Conservation (phyloP, 2,797 vertebrate genomes). For the Labroides dimidiatus region DNA sequence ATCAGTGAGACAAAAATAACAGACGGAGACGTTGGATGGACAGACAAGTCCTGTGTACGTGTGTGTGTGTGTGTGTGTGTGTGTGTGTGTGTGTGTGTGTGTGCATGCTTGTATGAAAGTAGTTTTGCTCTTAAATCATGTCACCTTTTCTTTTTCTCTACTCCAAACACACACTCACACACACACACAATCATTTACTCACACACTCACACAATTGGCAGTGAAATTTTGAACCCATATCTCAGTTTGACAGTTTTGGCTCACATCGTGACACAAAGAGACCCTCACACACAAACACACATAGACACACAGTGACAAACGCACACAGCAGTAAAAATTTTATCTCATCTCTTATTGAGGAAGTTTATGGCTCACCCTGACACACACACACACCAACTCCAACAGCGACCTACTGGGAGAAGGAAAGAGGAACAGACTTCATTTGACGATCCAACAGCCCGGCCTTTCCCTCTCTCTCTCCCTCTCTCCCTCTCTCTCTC, state of each 20-base stretch:
- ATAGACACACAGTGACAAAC: constrained; percentile 5
- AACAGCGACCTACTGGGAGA: constrained; percentile 7
- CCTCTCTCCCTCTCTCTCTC: too few relatives aligned
- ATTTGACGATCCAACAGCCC: constrained; percentile 45
- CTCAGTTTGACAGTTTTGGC: constrained; percentile 46
- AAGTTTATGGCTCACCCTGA: constrained; percentile 25
- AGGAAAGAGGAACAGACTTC: constrained; percentile 48
- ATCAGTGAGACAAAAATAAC: constrained; percentile 48
- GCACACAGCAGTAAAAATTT: constrained; percentile 13
- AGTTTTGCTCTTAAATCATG: constrained; percentile 11
- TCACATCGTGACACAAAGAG: constrained; percentile 19
- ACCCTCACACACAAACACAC: background rate
- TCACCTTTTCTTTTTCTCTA: background rate
- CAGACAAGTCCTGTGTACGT: background rate
- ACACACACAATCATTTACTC: constrained; percentile 1
- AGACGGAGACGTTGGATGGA: constrained; percentile 8
- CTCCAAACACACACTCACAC: background rate
- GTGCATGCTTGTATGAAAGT: background rate
- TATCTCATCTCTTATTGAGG: constrained; percentile 42
- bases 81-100: background rate
- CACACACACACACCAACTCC: constrained; percentile 4
- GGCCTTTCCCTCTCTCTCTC: too few relatives aligned
- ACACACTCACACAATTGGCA: background rate
- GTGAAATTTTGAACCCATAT: constrained; percentile 39
- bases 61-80: background rate